These are phyloP conservation scores for Poecilus cupreus DNA, from an alignment of 2,888 invertebrate genomes.

Conservation along the genomic window DNA sequence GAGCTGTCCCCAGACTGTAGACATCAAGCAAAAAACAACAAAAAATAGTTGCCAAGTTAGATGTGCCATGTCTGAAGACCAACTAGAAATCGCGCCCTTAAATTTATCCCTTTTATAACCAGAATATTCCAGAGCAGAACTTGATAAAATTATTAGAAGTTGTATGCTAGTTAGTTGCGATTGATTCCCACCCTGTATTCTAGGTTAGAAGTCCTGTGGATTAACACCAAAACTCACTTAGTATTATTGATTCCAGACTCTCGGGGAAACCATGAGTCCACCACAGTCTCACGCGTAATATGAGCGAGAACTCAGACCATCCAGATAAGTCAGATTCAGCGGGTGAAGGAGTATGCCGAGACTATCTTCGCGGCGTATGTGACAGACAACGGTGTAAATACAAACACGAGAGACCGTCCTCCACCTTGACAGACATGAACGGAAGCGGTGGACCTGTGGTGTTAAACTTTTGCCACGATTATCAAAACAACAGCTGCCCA, in stretches of 20 bases:
- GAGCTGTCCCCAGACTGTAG: slow-evolving; percentile 18
- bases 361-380: slow-evolving; percentile 77
- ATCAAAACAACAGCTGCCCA: slow-evolving; percentile 85
- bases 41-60: slow-evolving; percentile 33
- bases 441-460: slow-evolving; percentile 45
- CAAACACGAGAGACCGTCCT: slow-evolving; percentile 72
- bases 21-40: not conserved
- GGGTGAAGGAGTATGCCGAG: slow-evolving; percentile 72
- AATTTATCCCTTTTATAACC: slow-evolving; percentile 2
- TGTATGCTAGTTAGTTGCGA: too few species aligned
- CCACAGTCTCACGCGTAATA: slow-evolving; percentile 17
- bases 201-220: not conserved
- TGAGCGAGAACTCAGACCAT: slow-evolving; percentile 36
- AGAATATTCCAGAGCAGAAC: not conserved
- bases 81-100: not conserved
- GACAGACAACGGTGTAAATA: slow-evolving; percentile 75
- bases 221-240: slow-evolving; percentile 26
- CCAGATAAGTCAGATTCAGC: slow-evolving; percentile 33
- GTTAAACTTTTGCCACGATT: slow-evolving; percentile 78
- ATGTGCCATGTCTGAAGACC: slow-evolving; percentile 33
- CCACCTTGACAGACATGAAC: slow-evolving; percentile 67
- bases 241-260: not conserved
- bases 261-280: not conserved
- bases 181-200: slow-evolving; percentile 9
- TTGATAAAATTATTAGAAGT: not conserved